Evolutionary conservation across 2,113 vertebrate genomes (phyloP).

Genomic region (Maccullochella peelii): DNA sequence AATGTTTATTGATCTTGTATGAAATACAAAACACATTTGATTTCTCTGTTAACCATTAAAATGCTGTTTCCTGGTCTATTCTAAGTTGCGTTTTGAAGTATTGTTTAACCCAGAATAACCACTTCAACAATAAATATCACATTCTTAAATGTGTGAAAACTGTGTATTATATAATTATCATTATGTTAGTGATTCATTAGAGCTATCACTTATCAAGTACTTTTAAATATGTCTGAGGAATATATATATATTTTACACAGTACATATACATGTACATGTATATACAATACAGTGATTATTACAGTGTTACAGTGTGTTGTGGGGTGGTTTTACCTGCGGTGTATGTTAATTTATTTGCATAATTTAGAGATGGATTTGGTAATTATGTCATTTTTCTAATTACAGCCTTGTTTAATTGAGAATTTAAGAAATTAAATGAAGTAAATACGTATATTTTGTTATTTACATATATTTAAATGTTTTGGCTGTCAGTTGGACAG

Average conservation of each 20-base stretch:
- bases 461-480: not conserved
- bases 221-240: not conserved
- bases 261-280: too few species aligned
- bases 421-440: not conserved
- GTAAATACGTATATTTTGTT: not conserved
- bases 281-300: too few species aligned
- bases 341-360: slow-evolving; percentile 2
- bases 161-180: not conserved
- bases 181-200: not conserved
- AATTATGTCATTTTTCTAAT: not conserved
- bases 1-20: slow-evolving; percentile 2
- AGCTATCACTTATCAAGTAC: not conserved
- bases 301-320: too few species aligned
- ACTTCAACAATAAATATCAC: not conserved
- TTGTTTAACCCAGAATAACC: not conserved
- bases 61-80: not conserved
- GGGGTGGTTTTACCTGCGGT: not conserved
- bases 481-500: not conserved
- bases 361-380: not conserved
- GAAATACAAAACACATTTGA: not conserved
- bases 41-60: not conserved
- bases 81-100: not conserved
- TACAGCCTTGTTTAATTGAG: not conserved
- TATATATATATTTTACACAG: not conserved
- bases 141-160: not conserved